These are phyloP conservation scores for Apis laboriosa DNA, from an alignment of 1,140 invertebrate species.

Conservation along the genomic window DNA sequence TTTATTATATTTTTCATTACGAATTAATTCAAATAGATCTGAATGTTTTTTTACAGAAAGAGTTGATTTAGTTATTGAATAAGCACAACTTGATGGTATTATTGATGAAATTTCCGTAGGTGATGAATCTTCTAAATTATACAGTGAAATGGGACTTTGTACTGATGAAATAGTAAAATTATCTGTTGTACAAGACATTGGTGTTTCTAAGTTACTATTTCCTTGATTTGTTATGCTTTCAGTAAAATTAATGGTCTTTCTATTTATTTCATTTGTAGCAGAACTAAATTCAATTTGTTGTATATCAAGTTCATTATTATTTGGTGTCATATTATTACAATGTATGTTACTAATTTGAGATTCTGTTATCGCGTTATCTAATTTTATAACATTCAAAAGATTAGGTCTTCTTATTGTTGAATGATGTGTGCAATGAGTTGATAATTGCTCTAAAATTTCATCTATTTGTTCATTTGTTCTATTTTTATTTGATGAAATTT, in stretches of 20 bases:
- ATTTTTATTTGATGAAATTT: neutral
- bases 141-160: conserved; percentile 67
- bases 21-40: conserved; percentile 21
- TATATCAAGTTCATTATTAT: conserved; percentile 67
- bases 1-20: neutral
- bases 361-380: conserved; percentile 65
- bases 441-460: neutral
- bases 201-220: conserved; percentile 62
- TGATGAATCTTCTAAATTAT: conserved; percentile 67
- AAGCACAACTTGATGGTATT: conserved; percentile 9
- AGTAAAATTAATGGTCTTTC: neutral
- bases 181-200: conserved; percentile 79
- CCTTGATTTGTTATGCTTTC: conserved; percentile 6
- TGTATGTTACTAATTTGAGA: conserved; percentile 65
- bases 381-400: conserved; percentile 59
- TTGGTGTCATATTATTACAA: conserved; percentile 72
- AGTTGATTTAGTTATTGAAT: conserved; percentile 28
- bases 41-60: neutral
- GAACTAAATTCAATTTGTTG: neutral
- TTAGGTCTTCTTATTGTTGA: conserved; percentile 41
- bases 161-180: conserved; percentile 68
- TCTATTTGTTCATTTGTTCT: neutral
- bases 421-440: neutral
- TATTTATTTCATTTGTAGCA: neutral
- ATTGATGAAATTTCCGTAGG: conserved; percentile 20